These are phyloP conservation scores for Pipistrellus pipistrellus DNA, from an alignment of 2,797 vertebrate species.

Conservation along the genomic window DNA sequence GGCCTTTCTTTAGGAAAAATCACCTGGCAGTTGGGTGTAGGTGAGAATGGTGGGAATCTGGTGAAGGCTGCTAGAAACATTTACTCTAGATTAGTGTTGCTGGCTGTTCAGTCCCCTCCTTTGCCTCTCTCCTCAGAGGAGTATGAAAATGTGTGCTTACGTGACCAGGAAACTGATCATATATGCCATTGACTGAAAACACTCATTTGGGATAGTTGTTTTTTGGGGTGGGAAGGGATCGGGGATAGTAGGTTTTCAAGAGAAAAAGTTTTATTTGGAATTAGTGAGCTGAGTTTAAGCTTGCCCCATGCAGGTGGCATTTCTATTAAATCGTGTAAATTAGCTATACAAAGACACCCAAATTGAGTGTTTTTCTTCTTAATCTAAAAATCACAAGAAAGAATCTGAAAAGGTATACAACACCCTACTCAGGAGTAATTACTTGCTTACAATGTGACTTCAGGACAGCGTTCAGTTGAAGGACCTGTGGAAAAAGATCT, in stretches of 20 bases:
- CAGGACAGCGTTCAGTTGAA: conserved; percentile 98
- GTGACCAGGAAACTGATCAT: neutral
- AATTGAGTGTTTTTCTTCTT: conserved; percentile 46
- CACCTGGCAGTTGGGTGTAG: neutral
- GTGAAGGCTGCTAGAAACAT: neutral
- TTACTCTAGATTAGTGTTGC: neutral
- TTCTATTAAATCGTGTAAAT: conserved; percentile 20
- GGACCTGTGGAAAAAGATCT: conserved; percentile 99
- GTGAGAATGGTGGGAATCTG: neutral
- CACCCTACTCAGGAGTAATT: neutral
- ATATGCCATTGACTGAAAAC: neutral
- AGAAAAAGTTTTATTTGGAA: conserved; percentile 2
- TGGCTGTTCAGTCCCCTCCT: neutral
- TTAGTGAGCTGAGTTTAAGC: conserved; percentile 39
- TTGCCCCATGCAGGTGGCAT: neutral
- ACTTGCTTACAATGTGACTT: conserved; percentile 42
- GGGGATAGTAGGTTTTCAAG: neutral
- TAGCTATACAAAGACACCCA: neutral
- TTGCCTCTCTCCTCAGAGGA: neutral
- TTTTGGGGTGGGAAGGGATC: neutral
- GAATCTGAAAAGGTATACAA: neutral
- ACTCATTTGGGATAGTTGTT: conserved; percentile 28
- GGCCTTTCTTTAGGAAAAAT: conserved; percentile 3
- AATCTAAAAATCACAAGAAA: conserved; percentile 27
- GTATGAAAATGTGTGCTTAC: neutral